Base-by-base conservation (phyloP, 2,888 invertebrate species). In the Candidula unifasciata region DNA sequence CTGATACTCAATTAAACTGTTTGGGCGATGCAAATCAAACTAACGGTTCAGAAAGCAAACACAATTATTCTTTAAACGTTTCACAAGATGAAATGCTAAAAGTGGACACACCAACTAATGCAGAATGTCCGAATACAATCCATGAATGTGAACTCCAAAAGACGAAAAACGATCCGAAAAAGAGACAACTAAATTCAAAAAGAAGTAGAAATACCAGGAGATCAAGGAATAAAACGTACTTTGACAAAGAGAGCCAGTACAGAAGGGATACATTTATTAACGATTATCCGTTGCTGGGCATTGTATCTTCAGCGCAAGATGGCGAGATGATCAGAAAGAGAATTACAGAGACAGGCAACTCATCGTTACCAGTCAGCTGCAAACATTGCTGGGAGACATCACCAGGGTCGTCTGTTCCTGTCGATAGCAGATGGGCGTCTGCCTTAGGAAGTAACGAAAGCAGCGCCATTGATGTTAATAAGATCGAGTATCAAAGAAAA, bases 391-490 rank as follows among this genome's bases (percentile, higher is more conserved):
- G 44, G 8, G 8, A 44, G 44, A 44, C 44, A 44, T 44, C 44
- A 13, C 8, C 44, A 13, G 3, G n/a, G 3, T 3, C 35, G 24
- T 37, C 3, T 37, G 16, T 27, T 33, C 18, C 64, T 27, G 10
- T 27, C n/a, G 60, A 60, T 57, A n/a, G 8, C 13, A 80, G 64
- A 52, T 52, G 68, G 68, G 64, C 64, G 13, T 37, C 78, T n/a
- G 60, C 64, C 8, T 37, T 64, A 37, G 64, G 64, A 8, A 64
- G n/a, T 2, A 5, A 24, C 2, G 78, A 37, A n/a, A 80, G 52
- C 52, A 68, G 52, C 30, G 3, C n/a, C 10, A 2, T 21, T 1
- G 24, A 52, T 64, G 16, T 30, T 3, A 37, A 66, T 1, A 80
- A 80, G 24, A 52, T 69, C 1, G 35, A 30, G n/a, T 30, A 13